Conservation (phyloP, 2,113 vertebrate genomes). For the Synchiropus splendidus region DNA sequence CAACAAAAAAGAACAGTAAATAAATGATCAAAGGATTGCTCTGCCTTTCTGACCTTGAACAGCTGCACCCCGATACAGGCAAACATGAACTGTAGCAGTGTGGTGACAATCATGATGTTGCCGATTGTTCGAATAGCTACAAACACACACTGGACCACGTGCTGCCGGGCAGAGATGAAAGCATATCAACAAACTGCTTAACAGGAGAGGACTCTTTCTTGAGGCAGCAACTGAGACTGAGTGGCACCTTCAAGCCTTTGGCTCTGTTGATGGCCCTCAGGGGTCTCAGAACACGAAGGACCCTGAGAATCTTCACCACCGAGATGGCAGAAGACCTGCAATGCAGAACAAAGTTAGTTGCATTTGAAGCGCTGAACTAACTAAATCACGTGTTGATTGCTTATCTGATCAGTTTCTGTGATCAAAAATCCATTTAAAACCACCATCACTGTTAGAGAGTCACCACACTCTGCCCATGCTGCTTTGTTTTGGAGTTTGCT, state of each 20-base stretch:
- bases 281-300: constrained; percentile 88
- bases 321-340: constrained; percentile 96
- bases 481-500: too few species aligned
- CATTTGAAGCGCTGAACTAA: too few species aligned
- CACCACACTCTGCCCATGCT: too few species aligned
- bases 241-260: constrained; percentile 91
- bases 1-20: too few species aligned
- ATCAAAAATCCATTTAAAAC: too few species aligned
- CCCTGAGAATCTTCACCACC: constrained; percentile 96
- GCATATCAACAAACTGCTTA: not conserved
- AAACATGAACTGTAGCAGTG: constrained; percentile 98
- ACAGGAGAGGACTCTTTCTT: not conserved
- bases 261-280: constrained; percentile 97
- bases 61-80: constrained; percentile 97
- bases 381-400: too few species aligned
- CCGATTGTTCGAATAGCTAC: constrained; percentile 97
- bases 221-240: not conserved
- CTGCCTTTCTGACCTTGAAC: constrained; percentile 78
- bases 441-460: too few species aligned
- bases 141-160: constrained; percentile 97
- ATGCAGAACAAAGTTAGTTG: too few species aligned
- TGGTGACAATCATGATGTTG: constrained; percentile 99
- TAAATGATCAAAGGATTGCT: too few species aligned
- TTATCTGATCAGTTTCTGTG: too few species aligned
- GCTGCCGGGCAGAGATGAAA: constrained; percentile 59